Percentiles rank a stretch among this genome's conserved stretches.
Evolutionary conservation across 2,888 invertebrate genomes (phyloP).

Genomic region (Perizoma flavofasciatum): DNA sequence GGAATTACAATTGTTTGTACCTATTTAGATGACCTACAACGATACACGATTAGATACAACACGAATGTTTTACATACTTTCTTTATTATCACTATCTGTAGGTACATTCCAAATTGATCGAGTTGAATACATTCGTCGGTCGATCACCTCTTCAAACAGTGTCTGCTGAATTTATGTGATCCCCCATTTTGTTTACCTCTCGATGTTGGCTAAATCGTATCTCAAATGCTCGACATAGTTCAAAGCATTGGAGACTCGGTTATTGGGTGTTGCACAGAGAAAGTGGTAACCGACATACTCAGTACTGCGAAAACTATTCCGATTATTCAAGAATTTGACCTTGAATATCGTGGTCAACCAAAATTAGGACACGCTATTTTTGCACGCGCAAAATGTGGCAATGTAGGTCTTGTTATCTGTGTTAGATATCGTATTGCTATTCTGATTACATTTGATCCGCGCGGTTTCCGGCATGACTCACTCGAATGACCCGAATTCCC

Average conservation of each 20-base stretch:
- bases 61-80: conserved; percentile 3
- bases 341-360: conserved; percentile 24
- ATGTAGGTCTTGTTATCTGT: conserved; percentile 34
- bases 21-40: conserved; percentile 18
- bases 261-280: conserved; percentile 35
- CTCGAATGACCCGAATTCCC: conserved; percentile 20
- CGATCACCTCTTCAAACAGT: conserved; percentile 36
- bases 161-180: conserved; percentile 33
- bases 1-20: conserved; percentile 1
- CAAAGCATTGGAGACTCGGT: conserved; percentile 33
- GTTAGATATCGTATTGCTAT: conserved; percentile 36
- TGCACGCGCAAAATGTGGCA: conserved; percentile 31
- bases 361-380: conserved; percentile 35
- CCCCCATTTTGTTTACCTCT: conserved; percentile 35
- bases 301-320: conserved; percentile 1
- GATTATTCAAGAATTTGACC: conserved; percentile 22
- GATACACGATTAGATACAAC: conserved; percentile 9
- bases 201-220: conserved; percentile 39
- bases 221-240: conserved; percentile 29
- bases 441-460: conserved; percentile 29
- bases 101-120: conserved; percentile 17
- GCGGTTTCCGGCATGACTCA: conserved; percentile 25
- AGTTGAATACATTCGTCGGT: conserved; percentile 18
- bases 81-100: conserved; percentile 1
- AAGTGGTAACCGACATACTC: conserved; percentile 31